phyloP scores from a whole-genome alignment of 1,140 invertebrate genomes.

The Neomicropteryx cornuta region DNA sequence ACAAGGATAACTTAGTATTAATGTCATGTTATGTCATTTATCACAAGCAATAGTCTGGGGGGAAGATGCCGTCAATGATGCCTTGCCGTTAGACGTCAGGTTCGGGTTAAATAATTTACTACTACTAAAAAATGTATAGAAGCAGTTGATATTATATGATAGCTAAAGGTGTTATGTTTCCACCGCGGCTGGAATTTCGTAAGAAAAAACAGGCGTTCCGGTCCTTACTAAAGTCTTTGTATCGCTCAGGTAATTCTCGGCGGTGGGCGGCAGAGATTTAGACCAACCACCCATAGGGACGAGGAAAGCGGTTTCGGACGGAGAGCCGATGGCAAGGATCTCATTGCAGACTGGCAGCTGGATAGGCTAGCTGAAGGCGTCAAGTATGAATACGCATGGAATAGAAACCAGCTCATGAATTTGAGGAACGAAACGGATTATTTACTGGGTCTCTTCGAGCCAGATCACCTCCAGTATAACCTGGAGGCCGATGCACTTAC shows the following conservation, averaged over 20 bases:
- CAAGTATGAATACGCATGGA: slow-evolving; percentile 54
- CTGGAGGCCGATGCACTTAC: slow-evolving; percentile 33
- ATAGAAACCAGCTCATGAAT: slow-evolving; percentile 48
- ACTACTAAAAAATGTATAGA: no score
- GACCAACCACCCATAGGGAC: slow-evolving; percentile 44
- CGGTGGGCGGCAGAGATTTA: slow-evolving; percentile 59
- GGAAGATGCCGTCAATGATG: no score
- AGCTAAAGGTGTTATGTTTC: no score
- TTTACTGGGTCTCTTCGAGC: slow-evolving; percentile 52
- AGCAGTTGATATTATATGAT: no score
- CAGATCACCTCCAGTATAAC: slow-evolving; percentile 35
- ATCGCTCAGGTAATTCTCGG: slow-evolving; percentile 61
- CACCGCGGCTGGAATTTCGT: no score
- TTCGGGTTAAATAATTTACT: no score
- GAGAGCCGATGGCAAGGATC: slow-evolving; percentile 42
- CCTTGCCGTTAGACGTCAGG: no score
- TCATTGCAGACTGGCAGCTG: slow-evolving; percentile 35
- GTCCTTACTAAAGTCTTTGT: no score
- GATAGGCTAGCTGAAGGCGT: slow-evolving; percentile 41
- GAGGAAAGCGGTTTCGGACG: slow-evolving; percentile 53
- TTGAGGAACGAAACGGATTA: slow-evolving; percentile 55
- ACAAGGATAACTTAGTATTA: no score
- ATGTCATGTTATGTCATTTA: no score
- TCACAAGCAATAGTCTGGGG: no score
- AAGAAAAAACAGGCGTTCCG: no score